Conservation (phyloP, 2,888 invertebrate genomes). For the Drosophila prolongata region DNA sequence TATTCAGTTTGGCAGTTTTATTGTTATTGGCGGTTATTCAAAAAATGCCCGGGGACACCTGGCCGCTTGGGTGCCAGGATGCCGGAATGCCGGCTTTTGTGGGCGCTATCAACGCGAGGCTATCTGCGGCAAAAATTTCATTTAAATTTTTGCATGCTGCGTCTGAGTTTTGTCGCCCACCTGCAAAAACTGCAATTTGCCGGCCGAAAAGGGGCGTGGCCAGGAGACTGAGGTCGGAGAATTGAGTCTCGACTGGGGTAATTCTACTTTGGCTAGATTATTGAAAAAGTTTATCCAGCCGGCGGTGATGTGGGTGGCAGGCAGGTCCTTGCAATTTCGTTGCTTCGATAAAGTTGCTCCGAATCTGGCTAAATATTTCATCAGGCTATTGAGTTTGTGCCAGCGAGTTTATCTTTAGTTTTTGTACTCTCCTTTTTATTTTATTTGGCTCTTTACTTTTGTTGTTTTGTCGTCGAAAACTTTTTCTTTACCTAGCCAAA, state of each 20-base stretch:
- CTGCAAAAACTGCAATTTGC: slow-evolving; percentile 47
- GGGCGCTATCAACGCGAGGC: slow-evolving; percentile 47
- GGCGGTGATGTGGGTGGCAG: slow-evolving; percentile 30
- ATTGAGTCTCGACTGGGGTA: slow-evolving; percentile 53
- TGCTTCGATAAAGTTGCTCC: slow-evolving; percentile 65
- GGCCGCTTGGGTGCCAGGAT: slow-evolving; percentile 31
- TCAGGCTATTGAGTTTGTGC: slow-evolving; percentile 68
- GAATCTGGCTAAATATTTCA: slow-evolving; percentile 71
- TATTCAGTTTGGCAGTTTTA: slow-evolving; percentile 73
- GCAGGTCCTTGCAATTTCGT: slow-evolving; percentile 48
- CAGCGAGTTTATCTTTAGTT: slow-evolving; percentile 66
- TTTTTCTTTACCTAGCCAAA: slow-evolving; percentile 53
- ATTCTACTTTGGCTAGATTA: slow-evolving; percentile 65
- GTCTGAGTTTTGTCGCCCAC: slow-evolving; percentile 50
- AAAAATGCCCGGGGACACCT: slow-evolving; percentile 55
- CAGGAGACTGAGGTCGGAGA: slow-evolving; percentile 36
- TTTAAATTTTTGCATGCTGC: slow-evolving; percentile 65
- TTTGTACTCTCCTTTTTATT: slow-evolving; percentile 27
- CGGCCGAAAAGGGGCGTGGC: not conserved
- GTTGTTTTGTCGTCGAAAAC: slow-evolving; percentile 51
- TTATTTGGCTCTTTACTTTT: slow-evolving; percentile 22
- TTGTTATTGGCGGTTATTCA: slow-evolving; percentile 74
- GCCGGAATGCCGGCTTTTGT: slow-evolving; percentile 40
- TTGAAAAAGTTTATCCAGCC: slow-evolving; percentile 71
- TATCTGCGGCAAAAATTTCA: slow-evolving; percentile 67